These are phyloP conservation scores for Takifugu rubripes DNA, from an alignment of 2,797 vertebrate genomes.

Conservation along the genomic window DNA sequence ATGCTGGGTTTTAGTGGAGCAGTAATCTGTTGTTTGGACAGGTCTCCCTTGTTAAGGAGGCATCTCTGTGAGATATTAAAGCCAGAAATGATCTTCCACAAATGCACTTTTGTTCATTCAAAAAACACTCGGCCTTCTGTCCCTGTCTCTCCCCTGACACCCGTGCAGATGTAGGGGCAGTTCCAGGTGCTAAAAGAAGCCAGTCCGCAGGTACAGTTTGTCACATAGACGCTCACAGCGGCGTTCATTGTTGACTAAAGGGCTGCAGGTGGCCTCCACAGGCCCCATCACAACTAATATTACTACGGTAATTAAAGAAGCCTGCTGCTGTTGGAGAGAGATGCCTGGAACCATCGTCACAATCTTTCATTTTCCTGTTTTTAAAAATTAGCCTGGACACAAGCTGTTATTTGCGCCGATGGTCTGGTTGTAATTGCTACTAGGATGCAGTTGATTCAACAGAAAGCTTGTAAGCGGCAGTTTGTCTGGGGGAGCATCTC, in stretches of 20 bases:
- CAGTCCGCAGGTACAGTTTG: constrained; percentile 36
- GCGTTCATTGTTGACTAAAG: constrained; percentile 36
- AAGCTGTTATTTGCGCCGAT: constrained; percentile 61
- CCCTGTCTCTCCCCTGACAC: constrained; percentile 2
- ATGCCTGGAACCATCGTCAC: constrained; percentile 19
- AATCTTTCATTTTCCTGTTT: constrained; percentile 32
- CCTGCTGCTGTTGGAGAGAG: constrained; percentile 1
- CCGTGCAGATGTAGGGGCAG: constrained; percentile 45
- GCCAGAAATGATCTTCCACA: background rate
- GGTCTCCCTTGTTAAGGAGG: background rate
- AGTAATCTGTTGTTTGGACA: background rate
- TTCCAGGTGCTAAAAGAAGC: constrained; percentile 46
- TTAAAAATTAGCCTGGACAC: constrained; percentile 48
- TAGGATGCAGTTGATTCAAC: constrained; percentile 57
- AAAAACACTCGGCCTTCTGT: background rate
- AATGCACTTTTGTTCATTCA: constrained; percentile 3
- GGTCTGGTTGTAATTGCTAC: constrained; percentile 54
- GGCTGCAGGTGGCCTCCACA: constrained; percentile 46
- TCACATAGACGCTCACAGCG: constrained; percentile 31
- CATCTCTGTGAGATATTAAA: background rate
- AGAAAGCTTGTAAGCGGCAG: constrained; percentile 52
- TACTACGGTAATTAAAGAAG: constrained; percentile 19
- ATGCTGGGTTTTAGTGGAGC: too few relatives aligned
- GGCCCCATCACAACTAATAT: constrained; percentile 25
- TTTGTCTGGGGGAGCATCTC: constrained; percentile 64